These are phyloP conservation scores for Chalcosyrphus nemorum DNA, from an alignment of 2,888 invertebrate species.

Conservation along the genomic window DNA sequence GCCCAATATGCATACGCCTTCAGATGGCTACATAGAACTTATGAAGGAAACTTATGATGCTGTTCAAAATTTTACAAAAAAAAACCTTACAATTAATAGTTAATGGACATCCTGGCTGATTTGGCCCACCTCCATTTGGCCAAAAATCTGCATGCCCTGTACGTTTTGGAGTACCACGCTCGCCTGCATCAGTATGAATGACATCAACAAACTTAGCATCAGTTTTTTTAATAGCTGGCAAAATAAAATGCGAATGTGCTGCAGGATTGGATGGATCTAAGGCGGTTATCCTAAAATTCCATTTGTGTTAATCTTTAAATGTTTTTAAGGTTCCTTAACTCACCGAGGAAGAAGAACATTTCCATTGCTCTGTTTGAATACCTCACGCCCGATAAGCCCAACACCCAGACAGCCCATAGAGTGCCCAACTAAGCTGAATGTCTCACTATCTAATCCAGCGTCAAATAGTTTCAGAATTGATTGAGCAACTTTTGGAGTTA, in stretches of 20 bases:
- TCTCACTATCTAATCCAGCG: slow-evolving; percentile 77
- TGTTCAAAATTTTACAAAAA: no score
- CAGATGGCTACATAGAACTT: background rate
- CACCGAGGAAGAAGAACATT: slow-evolving; percentile 36
- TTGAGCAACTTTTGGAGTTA: slow-evolving; percentile 49
- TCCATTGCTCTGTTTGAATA: slow-evolving; percentile 36
- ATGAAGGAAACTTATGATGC: background rate
- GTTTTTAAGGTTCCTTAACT: slow-evolving; percentile 70
- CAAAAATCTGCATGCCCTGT: slow-evolving; percentile 85
- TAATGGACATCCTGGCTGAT: background rate
- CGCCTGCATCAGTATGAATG: slow-evolving; percentile 86
- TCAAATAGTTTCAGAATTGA: slow-evolving; percentile 77
- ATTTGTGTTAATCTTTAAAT: background rate
- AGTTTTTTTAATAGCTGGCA: slow-evolving; percentile 81
- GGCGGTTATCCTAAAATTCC: slow-evolving; percentile 83
- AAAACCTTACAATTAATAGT: background rate
- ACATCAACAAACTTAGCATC: slow-evolving; percentile 86
- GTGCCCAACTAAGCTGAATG: slow-evolving; percentile 80
- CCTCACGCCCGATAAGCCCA: slow-evolving; percentile 79
- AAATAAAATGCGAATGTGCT: slow-evolving; percentile 81
- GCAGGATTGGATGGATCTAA: slow-evolving; percentile 85
- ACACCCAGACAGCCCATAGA: slow-evolving; percentile 80
- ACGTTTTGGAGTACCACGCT: slow-evolving; percentile 80
- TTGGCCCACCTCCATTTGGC: slow-evolving; percentile 76
- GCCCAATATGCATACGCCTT: background rate